Base-by-base conservation (phyloP, 2,797 vertebrate genomes). In the Syncerus caffer region DNA sequence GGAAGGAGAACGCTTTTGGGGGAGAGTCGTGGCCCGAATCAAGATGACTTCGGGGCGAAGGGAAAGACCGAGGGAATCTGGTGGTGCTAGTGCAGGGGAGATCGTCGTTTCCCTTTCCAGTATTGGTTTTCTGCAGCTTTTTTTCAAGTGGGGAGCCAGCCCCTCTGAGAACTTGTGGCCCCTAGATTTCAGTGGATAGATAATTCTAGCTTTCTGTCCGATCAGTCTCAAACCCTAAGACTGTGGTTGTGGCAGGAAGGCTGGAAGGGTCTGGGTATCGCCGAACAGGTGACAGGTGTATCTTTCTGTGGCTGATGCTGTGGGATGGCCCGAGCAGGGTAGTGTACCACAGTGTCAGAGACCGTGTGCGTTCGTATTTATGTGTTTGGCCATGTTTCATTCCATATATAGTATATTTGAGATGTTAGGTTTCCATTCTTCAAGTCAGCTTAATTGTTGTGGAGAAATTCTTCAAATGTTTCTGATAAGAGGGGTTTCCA, bases 201-300 rank as follows among this genome's bases (percentile, higher is more conserved):
- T 25, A 1, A 2, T 16, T 45, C 57, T 23, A 3, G 67, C 50
- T 50, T 84, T 76, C 87, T 25, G 90, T 47, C 7, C 7, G 0
- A 3, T 58, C 91, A 19, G 3, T 51, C 60, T 38, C 64, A 2
- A 11, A 10, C 16, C 42, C 10, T 3, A 3, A 27, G 83, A 12
- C 25, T 7, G 92, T 25, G 83, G 19, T 27, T 67, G 96, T 51
- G n/a, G 85, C 62, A 0, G 23, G 94, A 51, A 78, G 90, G 80
- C 74, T 8, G 78, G 4, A 11, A 42, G 95, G 96, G 95, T 64
- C 71, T 34, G 27, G 47, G 51, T 34, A 0, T 12, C 25, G 93
- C 89, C 25, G 21, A 85, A 45, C 98, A 99, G 98, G 98, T 99
- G 98, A 98, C 98, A 99, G 98, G 98, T 99, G 98, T 98, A 97